These are phyloP conservation scores for Lichenostomus cassidix DNA, from an alignment of 2,113 vertebrate genomes.

Conservation along the genomic window DNA sequence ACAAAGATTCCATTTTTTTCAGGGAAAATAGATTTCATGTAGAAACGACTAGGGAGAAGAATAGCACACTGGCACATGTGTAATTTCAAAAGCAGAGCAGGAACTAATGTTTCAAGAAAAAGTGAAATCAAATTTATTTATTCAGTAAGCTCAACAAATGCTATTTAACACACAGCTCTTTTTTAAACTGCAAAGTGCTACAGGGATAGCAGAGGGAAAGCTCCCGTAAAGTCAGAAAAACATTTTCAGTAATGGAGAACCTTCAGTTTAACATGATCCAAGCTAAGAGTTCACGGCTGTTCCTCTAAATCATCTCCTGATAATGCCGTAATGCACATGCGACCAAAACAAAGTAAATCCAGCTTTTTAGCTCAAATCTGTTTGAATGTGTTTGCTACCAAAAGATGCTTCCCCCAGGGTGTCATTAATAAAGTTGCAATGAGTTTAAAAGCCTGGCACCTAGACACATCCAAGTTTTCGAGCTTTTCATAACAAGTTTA, in stretches of 20 bases:
- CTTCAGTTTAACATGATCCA: neutral
- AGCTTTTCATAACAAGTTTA: slow-evolving; percentile 34
- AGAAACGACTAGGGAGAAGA: slow-evolving; percentile 60
- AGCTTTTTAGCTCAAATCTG: slow-evolving; percentile 21
- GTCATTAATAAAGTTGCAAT: slow-evolving; percentile 51
- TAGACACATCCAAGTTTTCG: slow-evolving; percentile 16
- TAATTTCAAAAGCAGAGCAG: slow-evolving; percentile 15
- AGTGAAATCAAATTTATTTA: slow-evolving; percentile 43
- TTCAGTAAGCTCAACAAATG: slow-evolving; percentile 32
- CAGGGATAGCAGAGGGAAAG: neutral
- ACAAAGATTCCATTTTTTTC: slow-evolving; percentile 81
- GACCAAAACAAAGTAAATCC: slow-evolving; percentile 7
- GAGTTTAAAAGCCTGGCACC: slow-evolving; percentile 33
- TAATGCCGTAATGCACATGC: neutral
- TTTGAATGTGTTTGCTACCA: slow-evolving; percentile 30
- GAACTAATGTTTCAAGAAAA: slow-evolving; percentile 28
- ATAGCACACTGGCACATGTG: slow-evolving; percentile 18
- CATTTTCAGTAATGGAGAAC: neutral
- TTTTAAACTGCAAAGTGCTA: slow-evolving; percentile 23
- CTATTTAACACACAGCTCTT: slow-evolving; percentile 23
- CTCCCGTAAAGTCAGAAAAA: slow-evolving; percentile 23
- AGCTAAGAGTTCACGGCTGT: neutral
- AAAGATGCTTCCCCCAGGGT: slow-evolving; percentile 41
- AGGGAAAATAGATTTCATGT: slow-evolving; percentile 66
- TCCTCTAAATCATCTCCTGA: neutral